These are phyloP conservation scores for Oxytorus armatus DNA, from an alignment of 2,888 invertebrate species.

Conservation along the genomic window DNA sequence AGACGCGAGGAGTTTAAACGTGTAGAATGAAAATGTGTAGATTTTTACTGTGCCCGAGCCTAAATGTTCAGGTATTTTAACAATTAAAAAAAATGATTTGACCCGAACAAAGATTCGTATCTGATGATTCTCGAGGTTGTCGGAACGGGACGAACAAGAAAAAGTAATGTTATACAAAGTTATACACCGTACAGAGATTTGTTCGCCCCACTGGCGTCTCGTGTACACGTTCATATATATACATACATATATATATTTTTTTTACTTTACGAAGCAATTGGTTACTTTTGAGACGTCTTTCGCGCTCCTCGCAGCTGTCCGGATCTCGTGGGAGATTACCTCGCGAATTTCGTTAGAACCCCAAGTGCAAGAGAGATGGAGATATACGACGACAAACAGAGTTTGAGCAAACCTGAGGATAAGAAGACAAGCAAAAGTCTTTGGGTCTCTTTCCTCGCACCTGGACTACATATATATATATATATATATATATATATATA, in stretches of 20 bases:
- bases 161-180: too few species aligned
- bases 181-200: not conserved
- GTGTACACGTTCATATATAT: not conserved
- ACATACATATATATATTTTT: not conserved
- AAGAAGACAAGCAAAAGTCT: slow-evolving; percentile 53
- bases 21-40: too few species aligned
- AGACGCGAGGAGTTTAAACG: too few species aligned
- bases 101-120: too few species aligned
- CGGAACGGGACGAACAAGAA: too few species aligned
- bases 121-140: too few species aligned
- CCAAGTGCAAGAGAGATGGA: not conserved
- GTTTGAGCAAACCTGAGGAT: slow-evolving; percentile 54
- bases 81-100: too few species aligned
- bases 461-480: too few species aligned
- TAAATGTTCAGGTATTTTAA: too few species aligned
- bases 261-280: not conserved
- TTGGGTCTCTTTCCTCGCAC: slow-evolving; percentile 54
- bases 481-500: too few species aligned
- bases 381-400: slow-evolving; percentile 50
- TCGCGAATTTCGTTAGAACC: slow-evolving; percentile 63
- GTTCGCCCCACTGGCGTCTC: not conserved
- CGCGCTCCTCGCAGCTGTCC: slow-evolving; percentile 54
- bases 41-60: too few species aligned
- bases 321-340: slow-evolving; percentile 50
- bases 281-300: slow-evolving; percentile 8